phyloP scores from a whole-genome alignment of 2,113 vertebrate genomes.

The Orycteropus afer region DNA sequence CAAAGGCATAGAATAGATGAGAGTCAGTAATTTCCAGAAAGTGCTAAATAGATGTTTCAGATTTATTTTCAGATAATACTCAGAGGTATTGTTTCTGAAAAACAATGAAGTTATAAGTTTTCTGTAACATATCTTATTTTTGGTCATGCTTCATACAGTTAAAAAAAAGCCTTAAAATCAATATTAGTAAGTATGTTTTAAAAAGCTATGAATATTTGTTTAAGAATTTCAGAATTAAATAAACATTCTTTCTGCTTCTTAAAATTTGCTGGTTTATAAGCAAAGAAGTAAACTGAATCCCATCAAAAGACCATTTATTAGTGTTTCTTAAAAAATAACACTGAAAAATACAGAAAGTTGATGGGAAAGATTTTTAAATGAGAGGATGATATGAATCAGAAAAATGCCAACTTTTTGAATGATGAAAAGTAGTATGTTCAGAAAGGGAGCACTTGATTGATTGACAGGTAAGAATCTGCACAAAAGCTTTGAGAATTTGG shows the following conservation, averaged over 20 bases:
- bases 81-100: background rate
- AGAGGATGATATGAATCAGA: constrained; percentile 4
- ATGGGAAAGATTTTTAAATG: background rate
- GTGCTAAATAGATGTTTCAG: background rate
- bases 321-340: background rate
- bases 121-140: background rate
- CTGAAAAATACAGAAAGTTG: constrained; percentile 23
- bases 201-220: background rate
- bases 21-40: background rate
- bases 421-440: constrained; percentile 40
- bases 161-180: background rate
- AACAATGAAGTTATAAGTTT: background rate
- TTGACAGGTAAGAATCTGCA: constrained; percentile 16
- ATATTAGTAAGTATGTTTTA: background rate
- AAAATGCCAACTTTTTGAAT: constrained; percentile 39
- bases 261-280: constrained; percentile 7
- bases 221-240: background rate
- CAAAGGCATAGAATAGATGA: background rate
- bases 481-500: constrained; percentile 37
- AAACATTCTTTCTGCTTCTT: background rate
- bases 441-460: constrained; percentile 45
- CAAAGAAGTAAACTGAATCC: constrained; percentile 7
- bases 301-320: constrained; percentile 1
- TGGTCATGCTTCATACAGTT: background rate
- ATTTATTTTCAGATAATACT: no score